Conservation (phyloP, 2,888 invertebrate species). For the Andrena bicolor region DNA sequence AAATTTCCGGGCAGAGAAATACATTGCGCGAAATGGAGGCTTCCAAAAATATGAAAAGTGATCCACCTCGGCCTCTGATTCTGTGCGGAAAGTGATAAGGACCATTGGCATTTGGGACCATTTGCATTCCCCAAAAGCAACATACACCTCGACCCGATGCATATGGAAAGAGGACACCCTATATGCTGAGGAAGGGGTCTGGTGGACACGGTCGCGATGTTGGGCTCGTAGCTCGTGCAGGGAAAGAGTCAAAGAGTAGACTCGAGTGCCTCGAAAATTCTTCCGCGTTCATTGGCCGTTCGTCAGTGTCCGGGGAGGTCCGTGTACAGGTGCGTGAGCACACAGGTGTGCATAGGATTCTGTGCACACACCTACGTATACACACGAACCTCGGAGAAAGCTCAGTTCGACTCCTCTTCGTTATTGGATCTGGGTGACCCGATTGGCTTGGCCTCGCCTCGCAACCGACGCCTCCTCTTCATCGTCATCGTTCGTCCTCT, state of each 20-base stretch:
- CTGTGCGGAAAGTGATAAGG: too few relatives aligned
- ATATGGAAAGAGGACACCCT: constrained; percentile 11
- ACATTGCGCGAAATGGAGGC: neutral
- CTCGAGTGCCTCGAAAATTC: constrained; percentile 73
- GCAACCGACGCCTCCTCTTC: constrained; percentile 55
- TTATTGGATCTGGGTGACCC: constrained; percentile 84
- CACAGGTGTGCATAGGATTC: constrained; percentile 41
- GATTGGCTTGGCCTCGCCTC: constrained; percentile 77
- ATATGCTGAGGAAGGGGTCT: constrained; percentile 5
- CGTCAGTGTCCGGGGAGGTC: constrained; percentile 38
- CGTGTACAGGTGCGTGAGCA: constrained; percentile 15
- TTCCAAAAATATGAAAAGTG: neutral
- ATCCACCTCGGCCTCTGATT: neutral
- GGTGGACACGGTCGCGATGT: constrained; percentile 31
- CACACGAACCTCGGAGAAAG: constrained; percentile 76
- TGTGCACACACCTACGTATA: constrained; percentile 13
- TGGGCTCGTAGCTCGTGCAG: constrained; percentile 13
- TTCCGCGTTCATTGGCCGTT: constrained; percentile 80
- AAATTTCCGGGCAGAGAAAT: neutral
- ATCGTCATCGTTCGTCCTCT: constrained; percentile 34
- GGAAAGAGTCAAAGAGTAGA: constrained; percentile 51
- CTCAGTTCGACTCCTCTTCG: constrained; percentile 75
- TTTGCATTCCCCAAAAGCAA: neutral
- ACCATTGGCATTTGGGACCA: too few relatives aligned
- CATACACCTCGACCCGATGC: neutral